Base-by-base conservation (phyloP, 2,888 invertebrate genomes). In the Catocala fraxini region DNA sequence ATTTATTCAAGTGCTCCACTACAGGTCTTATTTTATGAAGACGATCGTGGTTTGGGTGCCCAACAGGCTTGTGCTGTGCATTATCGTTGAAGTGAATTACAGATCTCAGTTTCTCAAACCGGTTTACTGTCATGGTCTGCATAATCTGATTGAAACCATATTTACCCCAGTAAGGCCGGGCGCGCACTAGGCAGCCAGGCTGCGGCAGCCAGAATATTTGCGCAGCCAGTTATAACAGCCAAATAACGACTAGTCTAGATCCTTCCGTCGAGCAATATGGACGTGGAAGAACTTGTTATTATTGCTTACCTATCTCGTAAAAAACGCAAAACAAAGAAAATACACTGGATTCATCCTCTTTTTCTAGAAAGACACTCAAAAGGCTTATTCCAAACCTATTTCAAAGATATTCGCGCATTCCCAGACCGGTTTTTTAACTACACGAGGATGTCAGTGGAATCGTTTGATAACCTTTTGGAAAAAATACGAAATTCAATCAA, bases 401-500 rank as follows among this genome's bases (percentile, higher is more conserved):
- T 60, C 68, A 76, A 70, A 67, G 72, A 72, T 68, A 35, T 77
- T 69, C 66, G 71, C 59, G 62, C 68, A 73, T 73, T 64, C 69
- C 70, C 73, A 73, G 73, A 71, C 67, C 68, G 65, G 65, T 76
- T 76, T 71, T 78, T 77, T 68, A 56, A 73, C 66, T 77, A 73
- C 68, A 73, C 68, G 63, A 74, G 72, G 54, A 74, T 77, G 70
- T 75, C 72, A 68, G 67, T 66, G 65, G 61, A 68, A 68, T 67
- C 67, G 62, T 71, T 75, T 75, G 64, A 71, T 63, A 65, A 68
- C 64, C 61, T 70, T 68, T 70, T 72, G 59, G 51, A 68, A 65
- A 73, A 63, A 69, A 51, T 34, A 56, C 45, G 63, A 69, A 66
- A 60, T 67, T 45, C 45, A 45, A 45, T 45, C 45, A 45, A 45